phyloP scores from a whole-genome alignment of 2,113 vertebrate species.

The Vidua macroura region DNA sequence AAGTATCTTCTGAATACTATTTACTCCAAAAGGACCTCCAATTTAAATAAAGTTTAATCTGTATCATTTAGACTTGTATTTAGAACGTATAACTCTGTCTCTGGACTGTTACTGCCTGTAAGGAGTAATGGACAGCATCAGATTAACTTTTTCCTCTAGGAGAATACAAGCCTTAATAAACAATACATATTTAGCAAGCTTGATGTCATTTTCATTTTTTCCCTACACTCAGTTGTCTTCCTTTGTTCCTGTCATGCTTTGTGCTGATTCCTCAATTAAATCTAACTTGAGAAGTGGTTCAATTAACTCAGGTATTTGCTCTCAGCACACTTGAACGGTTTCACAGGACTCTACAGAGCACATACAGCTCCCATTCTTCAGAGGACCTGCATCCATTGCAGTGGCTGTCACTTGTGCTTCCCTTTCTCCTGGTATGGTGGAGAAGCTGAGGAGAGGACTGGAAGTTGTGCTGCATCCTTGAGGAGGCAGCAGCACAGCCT shows the following conservation, averaged over 20 bases:
- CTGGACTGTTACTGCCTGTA: slow-evolving; percentile 78
- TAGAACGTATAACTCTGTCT: slow-evolving; percentile 78
- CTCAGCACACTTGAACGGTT: rapidly evolving
- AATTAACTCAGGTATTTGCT: neutral
- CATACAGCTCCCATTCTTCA: rapidly evolving
- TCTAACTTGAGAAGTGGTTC: neutral
- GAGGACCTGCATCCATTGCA: rapidly evolving
- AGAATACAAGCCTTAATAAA: slow-evolving; percentile 96
- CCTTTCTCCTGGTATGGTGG: neutral
- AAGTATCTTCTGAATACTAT: slow-evolving; percentile 76
- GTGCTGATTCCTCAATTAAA: rapidly evolving
- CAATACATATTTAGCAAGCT: slow-evolving; percentile 80
- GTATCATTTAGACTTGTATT: slow-evolving; percentile 81
- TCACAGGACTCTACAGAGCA: neutral
- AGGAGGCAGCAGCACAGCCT: neutral
- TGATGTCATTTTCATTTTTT: slow-evolving; percentile 69
- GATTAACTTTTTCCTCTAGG: slow-evolving; percentile 79
- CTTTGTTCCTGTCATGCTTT: neutral
- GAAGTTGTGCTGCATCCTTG: neutral
- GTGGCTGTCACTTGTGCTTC: neutral
- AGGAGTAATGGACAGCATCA: slow-evolving; percentile 72
- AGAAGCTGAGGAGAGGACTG: neutral
- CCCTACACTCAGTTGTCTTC: neutral
- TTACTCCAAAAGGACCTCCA: slow-evolving; percentile 76
- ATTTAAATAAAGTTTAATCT: slow-evolving; percentile 71